Evolutionary conservation across 1,140 invertebrate genomes (phyloP), one percentile per base, ranked within the genome.

Genomic region (Thereuonema tuberculata): DNA sequence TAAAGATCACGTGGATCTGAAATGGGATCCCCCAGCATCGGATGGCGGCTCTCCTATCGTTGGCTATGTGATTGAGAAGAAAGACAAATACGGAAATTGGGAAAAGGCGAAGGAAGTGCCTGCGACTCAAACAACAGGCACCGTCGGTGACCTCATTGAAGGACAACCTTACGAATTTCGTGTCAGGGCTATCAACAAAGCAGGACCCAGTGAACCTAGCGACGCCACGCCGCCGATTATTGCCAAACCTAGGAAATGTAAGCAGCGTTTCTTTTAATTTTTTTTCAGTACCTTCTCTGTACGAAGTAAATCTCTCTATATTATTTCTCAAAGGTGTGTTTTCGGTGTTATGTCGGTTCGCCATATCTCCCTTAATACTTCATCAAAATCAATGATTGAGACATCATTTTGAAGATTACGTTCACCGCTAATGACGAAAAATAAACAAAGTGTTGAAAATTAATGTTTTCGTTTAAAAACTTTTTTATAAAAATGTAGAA

Each of bases 71-170:
- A 76, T 95, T 50, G 91, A 95, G 76, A 93, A 93, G 80, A 93
- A 92, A 71, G 90, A 93, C 70, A 93, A 93, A 71, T 91, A 87
- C 68, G 89, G 90, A 21, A 84, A 90, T 67, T 98, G 93, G 93
- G 90, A 93, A 70, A 93, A 90, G 71, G 89, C 87, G 0, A 67
- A 86, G 1, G 87, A 89, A 72, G 82, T 86, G 12, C 88, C 91
- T 2, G 85, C 85, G 12, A 81, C 82, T 65, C 76, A 83, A 66
- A 87, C 85, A n/a, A 84, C 81, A 56, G 88, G 86, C 23, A 88
- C 84, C 46, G 91, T 98, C 21, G 84, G 86, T 0, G 85, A 93
- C 74, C 77, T 99, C 9, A 84, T 85, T 24, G 91, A 95, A 75
- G 93, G 92, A 25, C 86, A 93, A 70, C 79, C 84, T 0, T 94